Percentiles rank a stretch among this genome's conserved stretches.
Evolutionary conservation across 2,113 vertebrate species (phyloP).

Genomic region (Sakesphorus luctuosus): DNA sequence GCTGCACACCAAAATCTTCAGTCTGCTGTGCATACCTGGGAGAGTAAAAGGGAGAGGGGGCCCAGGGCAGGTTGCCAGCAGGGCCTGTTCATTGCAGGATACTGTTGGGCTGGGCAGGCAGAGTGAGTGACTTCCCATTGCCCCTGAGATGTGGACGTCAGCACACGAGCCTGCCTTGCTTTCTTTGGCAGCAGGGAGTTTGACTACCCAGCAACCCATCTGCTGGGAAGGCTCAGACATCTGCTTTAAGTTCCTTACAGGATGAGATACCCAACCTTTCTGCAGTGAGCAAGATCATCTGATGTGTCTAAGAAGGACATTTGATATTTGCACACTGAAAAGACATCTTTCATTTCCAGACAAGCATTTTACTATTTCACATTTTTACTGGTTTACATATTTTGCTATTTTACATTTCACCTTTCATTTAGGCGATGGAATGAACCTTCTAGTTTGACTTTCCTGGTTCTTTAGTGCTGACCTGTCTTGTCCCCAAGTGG

Average conservation of each 20-base stretch:
- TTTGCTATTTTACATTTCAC: background rate
- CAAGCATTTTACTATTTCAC: background rate
- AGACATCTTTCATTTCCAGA: background rate
- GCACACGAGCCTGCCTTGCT: background rate
- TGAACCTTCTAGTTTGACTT: background rate
- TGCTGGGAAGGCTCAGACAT: slow-evolving; percentile 14
- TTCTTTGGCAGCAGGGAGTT: slow-evolving; percentile 11
- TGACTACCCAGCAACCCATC: background rate
- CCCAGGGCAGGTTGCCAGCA: background rate
- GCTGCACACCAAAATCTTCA: background rate
- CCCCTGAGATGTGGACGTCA: background rate
- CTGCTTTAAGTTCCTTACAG: background rate
- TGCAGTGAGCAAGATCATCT: background rate
- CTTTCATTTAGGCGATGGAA: background rate
- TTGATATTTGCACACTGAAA: background rate
- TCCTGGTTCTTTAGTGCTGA: background rate
- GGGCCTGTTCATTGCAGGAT: background rate
- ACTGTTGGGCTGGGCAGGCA: background rate
- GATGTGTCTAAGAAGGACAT: background rate
- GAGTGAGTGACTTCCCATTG: background rate
- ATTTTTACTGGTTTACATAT: background rate
- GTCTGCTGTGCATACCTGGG: background rate
- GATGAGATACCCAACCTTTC: background rate
- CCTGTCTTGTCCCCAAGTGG: background rate
- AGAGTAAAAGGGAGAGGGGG: background rate